These are phyloP conservation scores for Brachymystax lenok DNA, from an alignment of 2,797 vertebrate species.

Conservation along the genomic window DNA sequence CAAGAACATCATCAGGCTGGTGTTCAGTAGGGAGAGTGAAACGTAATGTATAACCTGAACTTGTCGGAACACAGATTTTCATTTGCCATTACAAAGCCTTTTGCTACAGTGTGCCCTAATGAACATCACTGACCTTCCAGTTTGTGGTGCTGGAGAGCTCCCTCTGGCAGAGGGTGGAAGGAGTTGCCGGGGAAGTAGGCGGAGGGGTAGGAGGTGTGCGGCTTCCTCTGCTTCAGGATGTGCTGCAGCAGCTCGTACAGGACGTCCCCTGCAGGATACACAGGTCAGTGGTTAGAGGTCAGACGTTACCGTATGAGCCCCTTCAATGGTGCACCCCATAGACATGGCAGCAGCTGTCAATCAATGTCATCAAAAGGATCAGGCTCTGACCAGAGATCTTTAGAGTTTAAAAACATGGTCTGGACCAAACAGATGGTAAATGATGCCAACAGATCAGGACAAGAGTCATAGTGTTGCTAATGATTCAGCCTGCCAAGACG, in stretches of 20 bases:
- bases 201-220: conserved; percentile 82
- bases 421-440: neutral
- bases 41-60: neutral
- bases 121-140: conserved; percentile 85
- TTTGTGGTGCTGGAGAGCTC: conserved; percentile 86
- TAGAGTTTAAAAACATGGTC: neutral
- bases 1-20: neutral
- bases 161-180: conserved; percentile 85
- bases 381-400: neutral
- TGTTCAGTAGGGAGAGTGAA: neutral
- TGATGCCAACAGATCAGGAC: neutral
- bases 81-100: neutral
- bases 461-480: neutral
- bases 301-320: conserved; percentile 24
- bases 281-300: neutral
- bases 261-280: conserved; percentile 83
- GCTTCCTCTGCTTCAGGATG: conserved; percentile 94
- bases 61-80: neutral
- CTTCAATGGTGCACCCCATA: neutral
- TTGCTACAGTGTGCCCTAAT: neutral
- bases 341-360: neutral
- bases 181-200: conserved; percentile 90
- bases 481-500: no score
- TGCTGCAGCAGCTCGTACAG: conserved; percentile 98
- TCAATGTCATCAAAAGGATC: neutral